Evolutionary conservation across 2,113 vertebrate genomes (phyloP).

Genomic region (Grus americana): DNA sequence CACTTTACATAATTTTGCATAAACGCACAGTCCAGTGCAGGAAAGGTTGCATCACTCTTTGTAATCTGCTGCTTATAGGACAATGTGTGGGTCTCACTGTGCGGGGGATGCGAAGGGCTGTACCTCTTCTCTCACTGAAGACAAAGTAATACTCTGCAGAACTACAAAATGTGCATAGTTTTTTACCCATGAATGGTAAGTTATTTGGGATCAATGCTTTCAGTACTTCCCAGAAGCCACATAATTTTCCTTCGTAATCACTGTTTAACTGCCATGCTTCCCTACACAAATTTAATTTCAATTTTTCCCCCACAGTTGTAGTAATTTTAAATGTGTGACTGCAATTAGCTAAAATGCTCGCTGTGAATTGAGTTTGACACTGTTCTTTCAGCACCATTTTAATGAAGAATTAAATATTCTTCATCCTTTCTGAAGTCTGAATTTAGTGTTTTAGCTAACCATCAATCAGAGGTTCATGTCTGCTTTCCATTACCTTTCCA

Average conservation of each 20-base stretch:
- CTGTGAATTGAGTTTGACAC: neutral
- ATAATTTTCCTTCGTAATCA: conserved; percentile 32
- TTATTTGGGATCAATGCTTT: conserved; percentile 33
- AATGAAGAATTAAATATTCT: conserved; percentile 14
- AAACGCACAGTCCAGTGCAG: neutral
- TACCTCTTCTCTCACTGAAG: neutral
- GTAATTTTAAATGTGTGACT: conserved; percentile 1
- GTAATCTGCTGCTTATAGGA: neutral
- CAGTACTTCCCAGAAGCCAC: conserved; percentile 40
- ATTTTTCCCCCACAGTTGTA: neutral
- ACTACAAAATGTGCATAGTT: neutral
- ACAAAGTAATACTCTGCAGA: neutral
- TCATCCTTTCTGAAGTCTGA: neutral
- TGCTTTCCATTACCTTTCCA: conserved; percentile 18
- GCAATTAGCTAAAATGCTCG: conserved; percentile 31
- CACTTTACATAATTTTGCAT: neutral
- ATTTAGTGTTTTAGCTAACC: neutral
- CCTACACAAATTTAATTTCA: conserved; percentile 38
- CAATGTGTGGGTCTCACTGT: neutral
- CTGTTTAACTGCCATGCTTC: conserved; percentile 33
- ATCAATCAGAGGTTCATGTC: neutral
- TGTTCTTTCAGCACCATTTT: conserved; percentile 1
- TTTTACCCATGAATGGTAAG: conserved; percentile 4
- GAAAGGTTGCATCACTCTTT: accelerated
- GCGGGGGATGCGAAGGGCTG: neutral